Conservation (phyloP, 2,888 invertebrate species). For the Sarcophaga carnaria region DNA sequence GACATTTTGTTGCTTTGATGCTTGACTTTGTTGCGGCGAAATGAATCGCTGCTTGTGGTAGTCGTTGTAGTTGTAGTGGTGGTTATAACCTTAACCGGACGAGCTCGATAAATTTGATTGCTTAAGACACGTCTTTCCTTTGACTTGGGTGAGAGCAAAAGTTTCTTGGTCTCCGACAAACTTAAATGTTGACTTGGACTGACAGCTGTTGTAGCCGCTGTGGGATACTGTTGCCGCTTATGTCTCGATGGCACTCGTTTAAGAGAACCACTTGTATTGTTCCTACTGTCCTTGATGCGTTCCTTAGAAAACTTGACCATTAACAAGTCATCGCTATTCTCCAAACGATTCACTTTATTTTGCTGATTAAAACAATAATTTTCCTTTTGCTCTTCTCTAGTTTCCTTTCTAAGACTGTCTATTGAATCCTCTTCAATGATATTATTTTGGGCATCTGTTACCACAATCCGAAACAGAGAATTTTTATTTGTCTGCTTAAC, state of each 20-base stretch:
- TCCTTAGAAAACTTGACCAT: constrained; percentile 62
- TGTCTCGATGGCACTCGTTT: constrained; percentile 73
- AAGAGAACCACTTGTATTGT: constrained; percentile 59
- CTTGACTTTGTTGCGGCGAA: constrained; percentile 75
- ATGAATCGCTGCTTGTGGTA: constrained; percentile 71
- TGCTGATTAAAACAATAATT: constrained; percentile 30
- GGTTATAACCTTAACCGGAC: constrained; percentile 78
- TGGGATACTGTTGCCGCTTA: constrained; percentile 71
- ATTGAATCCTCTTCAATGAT: constrained; percentile 81
- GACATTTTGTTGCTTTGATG: constrained; percentile 83
- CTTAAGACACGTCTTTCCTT: constrained; percentile 77
- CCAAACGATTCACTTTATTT: constrained; percentile 1
- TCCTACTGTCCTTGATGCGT: constrained; percentile 35
- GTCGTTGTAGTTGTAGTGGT: constrained; percentile 65
- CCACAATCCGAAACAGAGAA: constrained; percentile 78
- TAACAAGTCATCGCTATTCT: constrained; percentile 51
- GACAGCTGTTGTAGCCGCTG: constrained; percentile 76
- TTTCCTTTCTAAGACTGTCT: constrained; percentile 47
- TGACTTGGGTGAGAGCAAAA: constrained; percentile 76
- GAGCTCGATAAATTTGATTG: constrained; percentile 78
- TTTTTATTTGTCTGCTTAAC: constrained; percentile 32
- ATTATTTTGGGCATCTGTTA: constrained; percentile 80
- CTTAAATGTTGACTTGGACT: constrained; percentile 25
- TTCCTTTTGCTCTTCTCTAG: constrained; percentile 49
- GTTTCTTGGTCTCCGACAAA: constrained; percentile 77